Evolutionary conservation across 2,888 invertebrate genomes (phyloP).

Genomic region (Parapristionchus giblindavisi): DNA sequence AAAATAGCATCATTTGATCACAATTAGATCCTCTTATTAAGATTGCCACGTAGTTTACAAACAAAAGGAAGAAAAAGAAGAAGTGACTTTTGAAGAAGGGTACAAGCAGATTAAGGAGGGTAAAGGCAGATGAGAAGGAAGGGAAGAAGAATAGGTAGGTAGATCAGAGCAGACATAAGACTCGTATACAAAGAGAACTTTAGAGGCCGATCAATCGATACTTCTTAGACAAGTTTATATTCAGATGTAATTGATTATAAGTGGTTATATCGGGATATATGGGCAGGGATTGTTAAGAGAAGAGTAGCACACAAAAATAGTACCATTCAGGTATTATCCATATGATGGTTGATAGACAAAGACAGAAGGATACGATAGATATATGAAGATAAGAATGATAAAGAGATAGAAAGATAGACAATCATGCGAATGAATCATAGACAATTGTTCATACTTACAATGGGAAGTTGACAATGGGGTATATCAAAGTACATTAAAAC

Average conservation of each 20-base stretch:
- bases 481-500: conserved; percentile 6
- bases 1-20: too few relatives aligned
- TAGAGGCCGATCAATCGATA: conserved; percentile 19
- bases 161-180: background rate
- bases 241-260: conserved; percentile 8
- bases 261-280: too few relatives aligned
- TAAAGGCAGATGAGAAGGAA: background rate
- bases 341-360: too few relatives aligned
- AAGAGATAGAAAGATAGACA: background rate
- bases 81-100: too few relatives aligned
- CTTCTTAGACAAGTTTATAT: conserved; percentile 5
- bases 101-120: background rate
- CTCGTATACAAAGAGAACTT: conserved; percentile 31
- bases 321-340: too few relatives aligned
- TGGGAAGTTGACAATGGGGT: background rate
- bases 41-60: too few relatives aligned
- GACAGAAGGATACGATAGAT: too few relatives aligned
- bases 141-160: conserved; percentile 6
- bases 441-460: too few relatives aligned
- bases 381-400: background rate
- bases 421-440: background rate
- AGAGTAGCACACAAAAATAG: conserved; percentile 23
- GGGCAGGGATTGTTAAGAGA: too few relatives aligned
- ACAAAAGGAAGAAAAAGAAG: too few relatives aligned
- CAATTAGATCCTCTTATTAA: too few relatives aligned